Conservation (phyloP, 2,113 vertebrate genomes). For the Oncorhynchus keta region DNA sequence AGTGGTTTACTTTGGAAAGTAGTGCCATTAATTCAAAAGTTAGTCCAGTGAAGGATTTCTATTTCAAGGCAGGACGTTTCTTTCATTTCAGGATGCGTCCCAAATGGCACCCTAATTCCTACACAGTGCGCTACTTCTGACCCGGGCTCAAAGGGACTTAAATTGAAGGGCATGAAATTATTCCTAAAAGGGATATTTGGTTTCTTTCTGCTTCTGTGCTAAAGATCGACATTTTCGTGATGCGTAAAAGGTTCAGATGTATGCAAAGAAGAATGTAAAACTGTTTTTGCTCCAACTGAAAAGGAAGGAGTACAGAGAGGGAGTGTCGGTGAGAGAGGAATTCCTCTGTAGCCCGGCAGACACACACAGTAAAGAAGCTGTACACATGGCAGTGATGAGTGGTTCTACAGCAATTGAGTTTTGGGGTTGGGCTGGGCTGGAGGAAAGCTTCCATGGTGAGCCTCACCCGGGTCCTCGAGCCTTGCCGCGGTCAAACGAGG, state of each 20-base stretch:
- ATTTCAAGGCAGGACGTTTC: no score
- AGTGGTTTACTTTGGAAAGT: background rate
- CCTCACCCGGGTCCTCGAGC: slow-evolving; percentile 16
- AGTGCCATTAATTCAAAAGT: background rate
- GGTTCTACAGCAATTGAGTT: slow-evolving; percentile 49
- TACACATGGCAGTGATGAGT: slow-evolving; percentile 58
- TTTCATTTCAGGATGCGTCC: no score
- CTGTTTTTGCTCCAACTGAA: background rate
- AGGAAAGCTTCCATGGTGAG: slow-evolving; percentile 52
- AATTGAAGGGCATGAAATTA: no score
- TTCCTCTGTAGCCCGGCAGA: slow-evolving; percentile 11
- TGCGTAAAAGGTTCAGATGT: no score
- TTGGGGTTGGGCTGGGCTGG: slow-evolving; percentile 22
- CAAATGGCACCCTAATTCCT: no score
- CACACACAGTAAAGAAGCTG: slow-evolving; percentile 29
- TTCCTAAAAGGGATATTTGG: no score
- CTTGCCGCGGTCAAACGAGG: background rate
- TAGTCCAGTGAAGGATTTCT: no score
- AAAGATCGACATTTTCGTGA: no score
- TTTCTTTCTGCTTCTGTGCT: no score
- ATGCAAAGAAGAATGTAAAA: background rate
- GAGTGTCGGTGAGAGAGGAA: slow-evolving; percentile 20
- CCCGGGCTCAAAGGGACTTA: no score
- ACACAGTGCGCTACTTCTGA: no score
- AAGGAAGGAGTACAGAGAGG: background rate